phyloP scores from a whole-genome alignment of 2,113 vertebrate genomes.

The pig (Sus scrofa) region DNA sequence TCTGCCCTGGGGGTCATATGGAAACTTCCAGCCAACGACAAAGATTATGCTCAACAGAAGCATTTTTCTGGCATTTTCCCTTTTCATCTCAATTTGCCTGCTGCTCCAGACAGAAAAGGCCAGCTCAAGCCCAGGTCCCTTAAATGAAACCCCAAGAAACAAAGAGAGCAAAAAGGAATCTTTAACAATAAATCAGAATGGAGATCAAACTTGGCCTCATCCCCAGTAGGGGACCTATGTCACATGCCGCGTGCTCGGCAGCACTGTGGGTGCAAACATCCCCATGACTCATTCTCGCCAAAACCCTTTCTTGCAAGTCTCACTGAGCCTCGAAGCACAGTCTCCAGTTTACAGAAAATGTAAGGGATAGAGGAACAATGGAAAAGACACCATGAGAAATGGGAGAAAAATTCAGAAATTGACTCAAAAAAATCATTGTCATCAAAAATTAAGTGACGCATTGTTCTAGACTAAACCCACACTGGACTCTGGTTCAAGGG shows the following conservation, averaged over 20 bases:
- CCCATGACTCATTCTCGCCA: neutral
- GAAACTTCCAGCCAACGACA: neutral
- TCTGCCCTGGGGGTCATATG: neutral
- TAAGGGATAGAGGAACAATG: neutral
- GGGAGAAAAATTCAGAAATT: neutral
- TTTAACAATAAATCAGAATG: neutral
- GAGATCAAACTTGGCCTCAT: neutral
- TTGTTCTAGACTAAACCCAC: neutral
- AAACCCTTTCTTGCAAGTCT: neutral
- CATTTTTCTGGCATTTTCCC: neutral
- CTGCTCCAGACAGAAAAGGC: neutral
- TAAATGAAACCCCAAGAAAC: neutral
- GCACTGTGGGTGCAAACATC: neutral
- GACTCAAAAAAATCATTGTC: neutral
- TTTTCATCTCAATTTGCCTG: neutral
- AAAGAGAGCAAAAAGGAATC: neutral
- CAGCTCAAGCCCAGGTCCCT: neutral
- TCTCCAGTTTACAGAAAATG: neutral
- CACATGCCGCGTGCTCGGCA: rapidly evolving
- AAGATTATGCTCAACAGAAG: neutral
- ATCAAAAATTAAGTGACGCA: neutral
- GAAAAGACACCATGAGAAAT: neutral
- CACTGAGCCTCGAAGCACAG: neutral
- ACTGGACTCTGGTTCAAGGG: neutral
- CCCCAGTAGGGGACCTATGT: neutral